A percentile compares a stretch with the other conserved stretches of the same genome.
Evolutionary conservation across 2,888 invertebrate genomes (phyloP).

Genomic region (Ashinkailepas kermadecensis): DNA sequence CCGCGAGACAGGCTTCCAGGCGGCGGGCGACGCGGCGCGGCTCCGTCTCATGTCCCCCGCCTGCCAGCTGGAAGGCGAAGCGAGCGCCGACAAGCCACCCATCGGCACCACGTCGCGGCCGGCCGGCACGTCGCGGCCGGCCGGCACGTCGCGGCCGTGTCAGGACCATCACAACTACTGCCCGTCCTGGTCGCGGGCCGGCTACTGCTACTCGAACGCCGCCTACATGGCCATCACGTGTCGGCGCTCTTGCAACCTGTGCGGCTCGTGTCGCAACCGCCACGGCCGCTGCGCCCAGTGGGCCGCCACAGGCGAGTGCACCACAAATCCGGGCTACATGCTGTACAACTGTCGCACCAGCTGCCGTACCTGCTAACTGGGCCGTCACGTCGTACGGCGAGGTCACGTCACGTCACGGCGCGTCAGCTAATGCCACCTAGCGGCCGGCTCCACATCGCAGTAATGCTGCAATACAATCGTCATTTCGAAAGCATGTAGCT

Average conservation of each 20-base stretch:
- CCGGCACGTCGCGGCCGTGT: background rate
- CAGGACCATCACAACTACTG: conserved; percentile 29
- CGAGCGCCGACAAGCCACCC: no score
- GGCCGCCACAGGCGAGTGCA: conserved; percentile 30
- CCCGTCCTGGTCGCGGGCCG: conserved; percentile 26
- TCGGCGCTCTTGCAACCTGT: conserved; percentile 28
- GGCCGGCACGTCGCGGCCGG: background rate
- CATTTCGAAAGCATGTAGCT: no score
- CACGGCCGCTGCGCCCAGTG: conserved; percentile 33
- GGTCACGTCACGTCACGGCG: no score
- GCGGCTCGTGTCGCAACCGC: conserved; percentile 28
- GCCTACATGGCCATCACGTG: conserved; percentile 29
- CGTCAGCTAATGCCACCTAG: no score
- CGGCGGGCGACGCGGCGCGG: background rate
- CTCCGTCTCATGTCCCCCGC: background rate
- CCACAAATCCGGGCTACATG: conserved; percentile 29
- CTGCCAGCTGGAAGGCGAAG: background rate
- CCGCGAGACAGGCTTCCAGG: background rate
- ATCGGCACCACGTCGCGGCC: background rate
- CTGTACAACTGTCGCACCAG: conserved; percentile 26
- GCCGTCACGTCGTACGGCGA: no score
- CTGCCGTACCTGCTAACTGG: conserved; percentile 17
- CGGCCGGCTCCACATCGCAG: no score
- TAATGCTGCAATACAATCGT: no score
- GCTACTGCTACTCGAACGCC: conserved; percentile 28